Percentiles rank a stretch among this genome's conserved stretches.
These are phyloP conservation scores for Bombus vancouverensis DNA, from an alignment of 1,140 invertebrate species.

Conservation along the genomic window DNA sequence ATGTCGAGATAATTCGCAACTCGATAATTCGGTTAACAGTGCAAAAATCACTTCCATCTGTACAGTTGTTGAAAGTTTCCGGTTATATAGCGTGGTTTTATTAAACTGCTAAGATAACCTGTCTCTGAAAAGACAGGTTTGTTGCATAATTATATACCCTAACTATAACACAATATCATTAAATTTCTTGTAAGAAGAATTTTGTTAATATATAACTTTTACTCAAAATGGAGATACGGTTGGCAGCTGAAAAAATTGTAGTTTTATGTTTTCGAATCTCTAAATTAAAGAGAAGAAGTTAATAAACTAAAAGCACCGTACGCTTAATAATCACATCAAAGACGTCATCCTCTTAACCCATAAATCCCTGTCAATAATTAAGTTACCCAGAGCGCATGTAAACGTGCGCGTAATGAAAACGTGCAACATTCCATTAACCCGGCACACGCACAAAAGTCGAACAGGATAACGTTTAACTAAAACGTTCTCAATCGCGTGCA, in stretches of 20 bases:
- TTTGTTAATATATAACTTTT: too few species aligned
- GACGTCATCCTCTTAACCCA: background rate
- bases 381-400: background rate
- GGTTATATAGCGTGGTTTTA: too few species aligned
- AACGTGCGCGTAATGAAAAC: background rate
- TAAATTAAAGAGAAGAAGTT: background rate
- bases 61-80: too few species aligned
- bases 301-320: background rate
- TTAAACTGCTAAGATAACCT: too few species aligned
- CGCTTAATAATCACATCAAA: background rate
- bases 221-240: too few species aligned
- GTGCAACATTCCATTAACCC: background rate
- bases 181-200: too few species aligned
- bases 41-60: too few species aligned
- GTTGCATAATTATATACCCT: background rate
- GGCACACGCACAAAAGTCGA: background rate
- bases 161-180: background rate
- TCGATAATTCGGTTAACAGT: too few species aligned
- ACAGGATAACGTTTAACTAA: background rate
- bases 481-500: conserved; percentile 5
- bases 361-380: background rate
- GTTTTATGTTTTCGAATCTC: background rate
- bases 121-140: too few species aligned
- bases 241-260: too few species aligned
- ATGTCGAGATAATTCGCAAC: too few species aligned